These are phyloP conservation scores for Hypsopygia costalis DNA, from an alignment of 2,888 invertebrate species.

Conservation along the genomic window DNA sequence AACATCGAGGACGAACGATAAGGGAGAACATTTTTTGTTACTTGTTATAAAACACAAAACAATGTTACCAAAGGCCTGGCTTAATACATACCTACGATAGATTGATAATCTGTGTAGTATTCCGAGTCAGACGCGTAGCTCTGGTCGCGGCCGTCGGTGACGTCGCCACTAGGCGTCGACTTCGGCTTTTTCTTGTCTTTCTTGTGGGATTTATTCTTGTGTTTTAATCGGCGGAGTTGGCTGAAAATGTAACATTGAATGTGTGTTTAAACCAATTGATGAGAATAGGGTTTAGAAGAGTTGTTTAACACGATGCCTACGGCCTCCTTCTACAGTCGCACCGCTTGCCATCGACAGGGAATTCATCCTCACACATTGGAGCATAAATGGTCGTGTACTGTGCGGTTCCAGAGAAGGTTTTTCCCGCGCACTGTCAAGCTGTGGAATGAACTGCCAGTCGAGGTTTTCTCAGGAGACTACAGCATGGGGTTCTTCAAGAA, in stretches of 20 bases:
- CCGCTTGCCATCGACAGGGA: no score
- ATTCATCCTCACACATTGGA: no score
- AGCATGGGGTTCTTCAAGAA: no score
- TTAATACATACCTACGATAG: constrained; percentile 46
- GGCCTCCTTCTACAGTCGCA: no score
- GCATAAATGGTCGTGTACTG: no score
- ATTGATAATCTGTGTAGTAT: constrained; percentile 70
- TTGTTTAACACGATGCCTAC: no score
- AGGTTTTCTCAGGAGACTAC: no score
- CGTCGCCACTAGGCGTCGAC: constrained; percentile 29
- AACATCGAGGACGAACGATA: neutral
- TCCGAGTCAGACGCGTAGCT: constrained; percentile 66
- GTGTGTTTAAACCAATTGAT: neutral
- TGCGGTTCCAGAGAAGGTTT: no score
- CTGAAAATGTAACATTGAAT: constrained; percentile 27
- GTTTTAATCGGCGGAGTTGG: constrained; percentile 45
- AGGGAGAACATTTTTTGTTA: neutral
- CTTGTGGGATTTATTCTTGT: constrained; percentile 36
- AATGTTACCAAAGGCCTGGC: neutral
- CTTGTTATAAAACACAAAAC: neutral
- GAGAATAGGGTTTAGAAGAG: no score
- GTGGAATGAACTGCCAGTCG: no score
- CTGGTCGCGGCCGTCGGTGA: constrained; percentile 35
- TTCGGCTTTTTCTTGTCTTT: constrained; percentile 28
- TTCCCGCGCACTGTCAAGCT: no score